Conservation (phyloP, 1,140 invertebrate species). For the Penaeus japonicus region DNA sequence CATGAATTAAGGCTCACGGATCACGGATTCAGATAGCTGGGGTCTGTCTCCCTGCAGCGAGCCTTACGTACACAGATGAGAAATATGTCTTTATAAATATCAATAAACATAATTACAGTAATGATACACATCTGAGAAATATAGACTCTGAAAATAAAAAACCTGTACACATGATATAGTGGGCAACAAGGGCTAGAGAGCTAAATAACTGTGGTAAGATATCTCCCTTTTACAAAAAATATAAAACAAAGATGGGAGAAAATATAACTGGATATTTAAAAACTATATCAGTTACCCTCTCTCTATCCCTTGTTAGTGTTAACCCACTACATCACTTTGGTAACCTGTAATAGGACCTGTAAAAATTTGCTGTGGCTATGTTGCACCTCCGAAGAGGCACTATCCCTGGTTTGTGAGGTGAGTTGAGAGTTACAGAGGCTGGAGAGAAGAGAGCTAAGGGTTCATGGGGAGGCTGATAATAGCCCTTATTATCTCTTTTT, state of each 20-base stretch:
- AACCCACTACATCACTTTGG: constrained; percentile 44
- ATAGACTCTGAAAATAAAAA: constrained; percentile 58
- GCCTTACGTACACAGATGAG: constrained; percentile 52
- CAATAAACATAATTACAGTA: constrained; percentile 58
- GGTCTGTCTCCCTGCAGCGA: constrained; percentile 45
- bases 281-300: not conserved
- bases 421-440: constrained; percentile 46
- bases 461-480: not conserved
- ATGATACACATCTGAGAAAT: constrained; percentile 58
- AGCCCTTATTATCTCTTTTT: not conserved
- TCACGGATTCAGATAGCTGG: constrained; percentile 26
- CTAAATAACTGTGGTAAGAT: not conserved
- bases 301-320: constrained; percentile 52
- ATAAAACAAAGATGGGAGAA: constrained; percentile 29
- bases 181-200: constrained; percentile 49
- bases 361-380: constrained; percentile 55
- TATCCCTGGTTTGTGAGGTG: constrained; percentile 53
- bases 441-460: constrained; percentile 28
- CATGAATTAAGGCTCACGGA: constrained; percentile 18
- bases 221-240: constrained; percentile 39
- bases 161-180: constrained; percentile 51
- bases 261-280: constrained; percentile 27
- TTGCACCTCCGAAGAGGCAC: constrained; percentile 47
- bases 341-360: constrained; percentile 56
- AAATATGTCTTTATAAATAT: constrained; percentile 58